phyloP scores from a whole-genome alignment of 1,140 invertebrate species.

The Aphelenchoides fujianensis region DNA sequence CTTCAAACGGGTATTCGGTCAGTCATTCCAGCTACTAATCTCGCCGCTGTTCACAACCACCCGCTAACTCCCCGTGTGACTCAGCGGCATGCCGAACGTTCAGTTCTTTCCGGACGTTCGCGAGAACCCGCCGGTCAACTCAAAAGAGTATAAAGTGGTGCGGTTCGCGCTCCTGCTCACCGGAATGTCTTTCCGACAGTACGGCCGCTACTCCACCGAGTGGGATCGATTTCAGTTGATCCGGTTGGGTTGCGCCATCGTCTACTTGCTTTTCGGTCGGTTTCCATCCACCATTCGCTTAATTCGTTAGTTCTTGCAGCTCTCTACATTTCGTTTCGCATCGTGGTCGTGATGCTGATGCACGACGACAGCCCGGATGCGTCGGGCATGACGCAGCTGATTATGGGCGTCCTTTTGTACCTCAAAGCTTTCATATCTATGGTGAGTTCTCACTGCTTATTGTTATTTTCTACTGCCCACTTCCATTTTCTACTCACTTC shows the following conservation, averaged over 20 bases:
- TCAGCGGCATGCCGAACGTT: not conserved
- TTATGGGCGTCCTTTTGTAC: not conserved
- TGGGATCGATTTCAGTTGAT: not conserved
- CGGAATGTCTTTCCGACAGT: not conserved
- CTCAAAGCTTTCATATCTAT: not conserved
- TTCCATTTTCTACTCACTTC: no score
- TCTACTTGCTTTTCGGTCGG: not conserved
- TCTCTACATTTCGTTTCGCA: not conserved
- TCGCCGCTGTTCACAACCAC: no score
- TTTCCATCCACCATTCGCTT: not conserved
- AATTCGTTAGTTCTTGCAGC: not conserved
- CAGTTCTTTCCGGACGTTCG: not conserved
- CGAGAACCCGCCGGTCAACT: not conserved
- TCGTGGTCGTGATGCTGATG: not conserved
- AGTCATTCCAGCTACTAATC: no score
- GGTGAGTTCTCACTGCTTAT: not conserved
- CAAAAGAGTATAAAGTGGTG: not conserved
- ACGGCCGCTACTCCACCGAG: not conserved
- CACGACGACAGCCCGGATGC: not conserved
- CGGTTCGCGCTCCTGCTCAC: not conserved
- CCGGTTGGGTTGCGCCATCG: not conserved
- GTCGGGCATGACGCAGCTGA: not conserved
- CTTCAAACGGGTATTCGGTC: no score
- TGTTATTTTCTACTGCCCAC: no score
- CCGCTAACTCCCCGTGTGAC: no score